Conservation (phyloP, 2,113 vertebrate species). For the Phalacrocorax brasilianus region DNA sequence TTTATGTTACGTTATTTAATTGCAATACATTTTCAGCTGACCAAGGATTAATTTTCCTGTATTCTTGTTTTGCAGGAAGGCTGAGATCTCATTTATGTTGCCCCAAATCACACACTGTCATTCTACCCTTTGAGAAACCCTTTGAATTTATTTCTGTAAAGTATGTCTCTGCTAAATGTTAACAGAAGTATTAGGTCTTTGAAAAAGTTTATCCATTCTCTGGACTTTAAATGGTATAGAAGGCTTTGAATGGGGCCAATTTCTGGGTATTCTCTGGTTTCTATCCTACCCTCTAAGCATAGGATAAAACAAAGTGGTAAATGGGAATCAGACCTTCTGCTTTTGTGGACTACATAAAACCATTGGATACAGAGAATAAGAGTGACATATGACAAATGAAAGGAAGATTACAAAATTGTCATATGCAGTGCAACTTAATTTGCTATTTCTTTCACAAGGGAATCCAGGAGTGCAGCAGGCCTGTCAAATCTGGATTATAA, state of each 20-base stretch:
- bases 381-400: not conserved
- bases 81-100: not conserved
- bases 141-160: conserved; percentile 46
- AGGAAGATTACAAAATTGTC: not conserved
- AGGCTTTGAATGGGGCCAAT: not conserved
- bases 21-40: not conserved
- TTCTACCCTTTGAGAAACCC: not conserved
- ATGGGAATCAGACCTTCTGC: conserved; percentile 14
- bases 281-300: not conserved
- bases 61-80: not conserved
- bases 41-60: not conserved
- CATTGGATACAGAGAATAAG: not conserved
- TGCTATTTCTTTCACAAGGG: not conserved
- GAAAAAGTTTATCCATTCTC: not conserved
- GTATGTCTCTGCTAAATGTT: conserved; percentile 36
- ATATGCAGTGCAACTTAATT: not conserved
- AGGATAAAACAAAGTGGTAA: conserved; percentile 19
- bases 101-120: not conserved
- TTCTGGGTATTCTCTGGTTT: conserved; percentile 31
- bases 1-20: not conserved
- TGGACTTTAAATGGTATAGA: conserved; percentile 28
- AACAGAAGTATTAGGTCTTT: conserved; percentile 43
- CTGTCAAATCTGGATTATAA: not conserved
- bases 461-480: not conserved
- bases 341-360: not conserved